phyloP scores from a whole-genome alignment of 2,888 invertebrate genomes.

The Endomychus coccineus region DNA sequence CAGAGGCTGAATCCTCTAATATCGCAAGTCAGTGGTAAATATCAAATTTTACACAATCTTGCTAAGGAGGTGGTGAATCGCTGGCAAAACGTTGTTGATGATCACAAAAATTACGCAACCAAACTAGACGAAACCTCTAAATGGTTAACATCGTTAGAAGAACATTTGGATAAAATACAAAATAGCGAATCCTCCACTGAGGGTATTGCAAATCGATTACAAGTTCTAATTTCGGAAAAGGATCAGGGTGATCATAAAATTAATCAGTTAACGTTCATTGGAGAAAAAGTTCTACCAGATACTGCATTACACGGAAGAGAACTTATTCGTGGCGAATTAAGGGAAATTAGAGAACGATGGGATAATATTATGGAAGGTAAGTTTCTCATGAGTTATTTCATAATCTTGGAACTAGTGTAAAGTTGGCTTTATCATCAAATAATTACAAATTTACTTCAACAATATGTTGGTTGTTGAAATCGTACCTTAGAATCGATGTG shows the following conservation, averaged over 20 bases:
- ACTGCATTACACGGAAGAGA: slow-evolving; percentile 90
- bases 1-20: slow-evolving; percentile 80
- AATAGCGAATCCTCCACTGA: slow-evolving; percentile 52
- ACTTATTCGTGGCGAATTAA: slow-evolving; percentile 75
- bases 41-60: slow-evolving; percentile 69
- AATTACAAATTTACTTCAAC: no score
- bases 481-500: no score
- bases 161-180: slow-evolving; percentile 60
- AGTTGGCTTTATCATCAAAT: no score
- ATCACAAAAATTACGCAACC: slow-evolving; percentile 72
- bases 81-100: slow-evolving; percentile 75
- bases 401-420: no score
- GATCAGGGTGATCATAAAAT: slow-evolving; percentile 80
- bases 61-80: slow-evolving; percentile 82
- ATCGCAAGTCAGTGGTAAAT: slow-evolving; percentile 82
- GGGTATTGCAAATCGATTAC: slow-evolving; percentile 60
- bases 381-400: slow-evolving; percentile 3
- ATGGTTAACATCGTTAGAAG: slow-evolving; percentile 74
- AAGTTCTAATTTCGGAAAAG: slow-evolving; percentile 67
- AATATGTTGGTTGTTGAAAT: no score
- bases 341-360: slow-evolving; percentile 77
- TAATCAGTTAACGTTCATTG: slow-evolving; percentile 63
- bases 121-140: slow-evolving; percentile 65
- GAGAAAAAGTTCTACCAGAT: slow-evolving; percentile 86
- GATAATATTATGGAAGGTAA: slow-evolving; percentile 73